These are phyloP conservation scores for Nautilus pompilius DNA, from an alignment of 1,140 invertebrate species.

Conservation along the genomic window DNA sequence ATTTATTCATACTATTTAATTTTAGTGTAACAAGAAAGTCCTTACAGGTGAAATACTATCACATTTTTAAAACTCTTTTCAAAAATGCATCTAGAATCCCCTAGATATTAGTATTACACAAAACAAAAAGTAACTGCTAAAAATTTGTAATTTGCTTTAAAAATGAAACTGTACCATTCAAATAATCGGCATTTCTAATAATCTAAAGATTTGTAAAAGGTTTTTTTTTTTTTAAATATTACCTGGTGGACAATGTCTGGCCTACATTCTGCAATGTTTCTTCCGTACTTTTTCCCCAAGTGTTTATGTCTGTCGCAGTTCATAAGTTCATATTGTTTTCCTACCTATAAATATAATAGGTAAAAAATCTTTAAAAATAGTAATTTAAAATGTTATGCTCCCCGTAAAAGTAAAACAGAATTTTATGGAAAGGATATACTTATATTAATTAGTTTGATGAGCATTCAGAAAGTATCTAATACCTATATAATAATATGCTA, in stretches of 20 bases:
- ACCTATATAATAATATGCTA: too few relatives aligned
- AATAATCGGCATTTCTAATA: neutral
- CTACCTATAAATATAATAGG: too few relatives aligned
- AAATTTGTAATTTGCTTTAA: neutral
- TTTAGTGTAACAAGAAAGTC: too few relatives aligned
- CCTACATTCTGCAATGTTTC: constrained; percentile 78
- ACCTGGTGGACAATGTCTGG: constrained; percentile 93
- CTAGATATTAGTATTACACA: neutral
- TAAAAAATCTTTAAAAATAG: too few relatives aligned
- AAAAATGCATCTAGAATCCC: neutral
- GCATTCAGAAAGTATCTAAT: too few relatives aligned
- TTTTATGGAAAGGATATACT: too few relatives aligned
- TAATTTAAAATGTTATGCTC: too few relatives aligned
- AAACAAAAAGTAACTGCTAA: neutral
- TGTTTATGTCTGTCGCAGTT: constrained; percentile 90
- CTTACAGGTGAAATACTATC: too few relatives aligned
- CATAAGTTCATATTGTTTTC: constrained; percentile 83
- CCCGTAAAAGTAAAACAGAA: too few relatives aligned
- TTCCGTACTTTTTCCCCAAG: constrained; percentile 79
- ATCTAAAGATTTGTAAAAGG: neutral
- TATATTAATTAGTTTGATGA: too few relatives aligned
- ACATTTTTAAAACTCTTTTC: neutral
- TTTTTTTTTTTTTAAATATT: neutral
- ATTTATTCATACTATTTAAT: too few relatives aligned
- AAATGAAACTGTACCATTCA: neutral